Evolutionary conservation across 2,888 invertebrate species (phyloP), one percentile per base, ranked within the genome.

Genomic region (Cynaeus angustus): DNA sequence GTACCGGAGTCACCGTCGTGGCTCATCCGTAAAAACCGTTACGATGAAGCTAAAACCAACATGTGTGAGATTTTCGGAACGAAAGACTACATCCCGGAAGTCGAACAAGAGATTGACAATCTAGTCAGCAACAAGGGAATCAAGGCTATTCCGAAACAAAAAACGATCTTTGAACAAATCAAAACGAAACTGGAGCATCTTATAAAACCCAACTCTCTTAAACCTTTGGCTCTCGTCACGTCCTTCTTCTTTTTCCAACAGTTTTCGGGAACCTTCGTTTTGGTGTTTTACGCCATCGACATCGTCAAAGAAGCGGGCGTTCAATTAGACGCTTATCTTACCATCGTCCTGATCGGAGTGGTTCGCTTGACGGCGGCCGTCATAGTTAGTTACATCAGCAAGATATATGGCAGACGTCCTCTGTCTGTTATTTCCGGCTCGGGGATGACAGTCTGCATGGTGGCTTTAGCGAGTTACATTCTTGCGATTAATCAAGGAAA

Each of bases 341-440:
- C 86, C 0, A 86, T 88, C 0, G 86, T 89, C 16, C 77, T 88
- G 14, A 88, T 88, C 14, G 89, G 87, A 1, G 28, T 85, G 0
- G 86, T 87, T 0, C 83, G 89, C 52, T 76, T 88, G 0, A 6
- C 85, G 0, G 85, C 86, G 0, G 85, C 87, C 0, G 68, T 87
- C 8, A 55, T 86, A 9, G 84, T 87, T 0, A 85, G 87, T n/a
- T 82, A 80, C 7, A 75, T 86, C 1, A 88, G 88, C 1, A 88
- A 88, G 59, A 84, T 83, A 48, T 87, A 86, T 45, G 92, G 92
- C 0, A 82, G 91, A 50, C 81, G 89, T 50, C 84, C 87, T 1
- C 85, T 91, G 0, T 87, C 91, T 0, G 83, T 90, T 3, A 69
- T 88, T 33, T 91, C 90, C 0, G 90, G 91, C 0, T 70, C 83